These are phyloP conservation scores for Indicator indicator DNA, from an alignment of 2,113 vertebrate genomes.

Conservation along the genomic window DNA sequence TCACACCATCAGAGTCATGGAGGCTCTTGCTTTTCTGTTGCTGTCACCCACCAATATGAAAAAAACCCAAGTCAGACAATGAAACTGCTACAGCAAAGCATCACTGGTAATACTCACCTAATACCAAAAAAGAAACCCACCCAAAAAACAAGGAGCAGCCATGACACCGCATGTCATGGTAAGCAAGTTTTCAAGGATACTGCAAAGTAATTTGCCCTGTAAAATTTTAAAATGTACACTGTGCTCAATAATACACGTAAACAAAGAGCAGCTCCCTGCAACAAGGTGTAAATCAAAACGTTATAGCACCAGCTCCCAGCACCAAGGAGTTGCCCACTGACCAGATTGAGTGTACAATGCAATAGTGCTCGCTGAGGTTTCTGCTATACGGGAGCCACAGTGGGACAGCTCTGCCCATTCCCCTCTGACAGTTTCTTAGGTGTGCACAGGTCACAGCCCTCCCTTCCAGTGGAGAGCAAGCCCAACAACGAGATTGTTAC, in stretches of 20 bases:
- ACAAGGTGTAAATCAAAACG: conserved; percentile 36
- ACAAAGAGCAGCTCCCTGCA: conserved; percentile 59
- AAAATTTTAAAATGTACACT: conserved; percentile 40
- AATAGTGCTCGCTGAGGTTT: conserved; percentile 59
- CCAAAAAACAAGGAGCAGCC: not conserved
- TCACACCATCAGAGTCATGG: not conserved
- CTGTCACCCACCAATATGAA: conserved; percentile 36
- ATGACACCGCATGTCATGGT: not conserved
- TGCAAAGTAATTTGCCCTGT: conserved; percentile 23
- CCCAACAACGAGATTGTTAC: not conserved
- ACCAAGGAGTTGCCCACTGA: conserved; percentile 63
- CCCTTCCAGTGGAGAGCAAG: not conserved
- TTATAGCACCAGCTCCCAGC: conserved; percentile 75
- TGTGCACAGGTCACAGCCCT: not conserved
- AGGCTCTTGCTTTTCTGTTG: conserved; percentile 50
- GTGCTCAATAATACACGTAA: conserved; percentile 59
- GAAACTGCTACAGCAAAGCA: conserved; percentile 38
- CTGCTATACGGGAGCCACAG: conserved; percentile 8
- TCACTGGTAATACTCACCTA: not conserved
- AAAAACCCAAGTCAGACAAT: not conserved
- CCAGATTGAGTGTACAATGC: conserved; percentile 56
- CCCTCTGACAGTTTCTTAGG: not conserved
- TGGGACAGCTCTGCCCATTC: not conserved
- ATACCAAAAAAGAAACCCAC: not conserved
- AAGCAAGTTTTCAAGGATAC: conserved; percentile 5